These are phyloP conservation scores for Malurus alboscapulatus DNA, from an alignment of 2,113 vertebrate genomes.

Conservation along the genomic window DNA sequence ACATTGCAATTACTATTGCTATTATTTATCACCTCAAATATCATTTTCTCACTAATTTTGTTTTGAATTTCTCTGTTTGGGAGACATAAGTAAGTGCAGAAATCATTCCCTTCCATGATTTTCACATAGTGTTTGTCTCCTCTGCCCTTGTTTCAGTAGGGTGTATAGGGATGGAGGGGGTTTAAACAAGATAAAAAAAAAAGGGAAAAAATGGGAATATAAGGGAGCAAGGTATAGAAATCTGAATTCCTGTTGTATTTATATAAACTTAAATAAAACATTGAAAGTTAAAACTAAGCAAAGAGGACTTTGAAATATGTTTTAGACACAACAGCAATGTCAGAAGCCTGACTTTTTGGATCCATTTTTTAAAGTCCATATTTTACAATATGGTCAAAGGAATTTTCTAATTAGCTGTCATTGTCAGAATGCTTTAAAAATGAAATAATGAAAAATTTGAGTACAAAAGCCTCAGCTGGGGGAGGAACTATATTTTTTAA, in stretches of 20 bases:
- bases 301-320: not conserved
- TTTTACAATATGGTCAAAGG: not conserved
- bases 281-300: not conserved
- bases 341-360: not conserved
- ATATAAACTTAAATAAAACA: not conserved
- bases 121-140: not conserved
- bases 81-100: not conserved
- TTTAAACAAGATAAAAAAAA: not conserved
- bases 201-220: not conserved
- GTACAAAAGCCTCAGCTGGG: not conserved
- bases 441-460: not conserved
- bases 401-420: not conserved
- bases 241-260: not conserved
- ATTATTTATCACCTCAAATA: not conserved
- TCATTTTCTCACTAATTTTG: not conserved
- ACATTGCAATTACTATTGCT: not conserved
- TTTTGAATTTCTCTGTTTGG: not conserved
- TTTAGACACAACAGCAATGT: not conserved
- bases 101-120: not conserved
- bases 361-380: not conserved
- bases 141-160: not conserved
- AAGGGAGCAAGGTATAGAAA: not conserved
- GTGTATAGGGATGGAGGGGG: accelerated
- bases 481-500: not conserved
- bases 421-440: not conserved